Percentiles rank a stretch among this genome's conserved stretches.
phyloP scores from a whole-genome alignment of 2,113 vertebrate genomes.

The Myxocyprinus asiaticus region DNA sequence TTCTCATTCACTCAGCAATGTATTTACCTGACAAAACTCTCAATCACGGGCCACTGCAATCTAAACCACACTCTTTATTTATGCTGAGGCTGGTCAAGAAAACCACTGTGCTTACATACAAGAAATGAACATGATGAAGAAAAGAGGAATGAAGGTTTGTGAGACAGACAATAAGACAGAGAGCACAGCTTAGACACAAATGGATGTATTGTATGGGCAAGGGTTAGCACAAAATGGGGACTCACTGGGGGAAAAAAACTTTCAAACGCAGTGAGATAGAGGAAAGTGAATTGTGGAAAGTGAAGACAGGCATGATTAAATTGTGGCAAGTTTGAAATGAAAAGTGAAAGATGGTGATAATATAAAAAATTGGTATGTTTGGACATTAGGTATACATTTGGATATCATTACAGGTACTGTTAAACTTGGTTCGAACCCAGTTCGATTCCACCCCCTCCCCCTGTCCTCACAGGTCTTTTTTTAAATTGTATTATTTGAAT shows the following conservation, averaged over 20 bases:
- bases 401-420: background rate
- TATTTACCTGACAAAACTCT: constrained; percentile 38
- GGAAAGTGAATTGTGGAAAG: background rate
- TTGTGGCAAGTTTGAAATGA: background rate
- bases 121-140: background rate
- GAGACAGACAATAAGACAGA: constrained; percentile 3
- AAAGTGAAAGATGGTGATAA: background rate
- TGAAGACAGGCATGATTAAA: background rate
- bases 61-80: constrained; percentile 27
- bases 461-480: too few species aligned
- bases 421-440: too few species aligned
- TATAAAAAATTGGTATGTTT: background rate
- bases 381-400: too few species aligned
- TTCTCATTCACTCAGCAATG: constrained; percentile 45
- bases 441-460: too few species aligned
- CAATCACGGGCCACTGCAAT: constrained; percentile 26
- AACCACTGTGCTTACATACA: constrained; percentile 29
- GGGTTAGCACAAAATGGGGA: background rate
- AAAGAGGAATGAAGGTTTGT: background rate
- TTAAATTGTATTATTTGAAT: too few species aligned
- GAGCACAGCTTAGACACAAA: too few species aligned
- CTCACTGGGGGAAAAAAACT: too few species aligned
- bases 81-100: constrained; percentile 29
- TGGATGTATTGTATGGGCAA: too few species aligned
- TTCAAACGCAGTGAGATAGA: background rate